Evolutionary conservation across 2,113 vertebrate genomes (phyloP).

Genomic region (Oophaga pumilio): DNA sequence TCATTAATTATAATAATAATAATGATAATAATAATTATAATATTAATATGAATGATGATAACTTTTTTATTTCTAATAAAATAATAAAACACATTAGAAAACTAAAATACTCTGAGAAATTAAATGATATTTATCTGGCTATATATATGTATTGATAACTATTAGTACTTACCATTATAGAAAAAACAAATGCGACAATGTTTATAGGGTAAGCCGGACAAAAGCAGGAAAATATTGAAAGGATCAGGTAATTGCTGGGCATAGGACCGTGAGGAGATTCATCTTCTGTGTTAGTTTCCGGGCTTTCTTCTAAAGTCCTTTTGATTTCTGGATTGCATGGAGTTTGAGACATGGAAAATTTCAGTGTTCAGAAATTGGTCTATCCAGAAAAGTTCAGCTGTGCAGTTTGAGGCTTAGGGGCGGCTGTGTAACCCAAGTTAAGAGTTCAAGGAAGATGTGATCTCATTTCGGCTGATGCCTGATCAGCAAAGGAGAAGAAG

Average conservation of each 20-base stretch:
- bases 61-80: not conserved
- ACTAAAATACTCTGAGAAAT: too few species aligned
- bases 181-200: slow-evolving; percentile 83
- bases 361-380: slow-evolving; percentile 54
- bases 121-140: not conserved
- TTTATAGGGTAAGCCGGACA: slow-evolving; percentile 86
- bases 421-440: slow-evolving; percentile 65
- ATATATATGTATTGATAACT: not conserved
- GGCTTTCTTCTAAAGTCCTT: slow-evolving; percentile 71
- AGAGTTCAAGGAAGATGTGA: slow-evolving; percentile 67
- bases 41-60: not conserved
- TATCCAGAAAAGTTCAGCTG: slow-evolving; percentile 52
- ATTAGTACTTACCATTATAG: slow-evolving; percentile 79
- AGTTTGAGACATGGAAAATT: slow-evolving; percentile 72
- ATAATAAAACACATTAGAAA: not conserved
- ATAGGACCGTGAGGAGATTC: slow-evolving; percentile 67
- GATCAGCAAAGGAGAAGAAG: slow-evolving; percentile 52
- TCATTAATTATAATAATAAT: not conserved
- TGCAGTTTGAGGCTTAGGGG: slow-evolving; percentile 50
- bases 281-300: slow-evolving; percentile 71
- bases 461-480: slow-evolving; percentile 60
- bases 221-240: slow-evolving; percentile 84
- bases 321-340: slow-evolving; percentile 70
- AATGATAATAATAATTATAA: not conserved
- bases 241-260: slow-evolving; percentile 77